Base-by-base conservation (phyloP, 2,888 invertebrate species). In the Tethea ocularis region DNA sequence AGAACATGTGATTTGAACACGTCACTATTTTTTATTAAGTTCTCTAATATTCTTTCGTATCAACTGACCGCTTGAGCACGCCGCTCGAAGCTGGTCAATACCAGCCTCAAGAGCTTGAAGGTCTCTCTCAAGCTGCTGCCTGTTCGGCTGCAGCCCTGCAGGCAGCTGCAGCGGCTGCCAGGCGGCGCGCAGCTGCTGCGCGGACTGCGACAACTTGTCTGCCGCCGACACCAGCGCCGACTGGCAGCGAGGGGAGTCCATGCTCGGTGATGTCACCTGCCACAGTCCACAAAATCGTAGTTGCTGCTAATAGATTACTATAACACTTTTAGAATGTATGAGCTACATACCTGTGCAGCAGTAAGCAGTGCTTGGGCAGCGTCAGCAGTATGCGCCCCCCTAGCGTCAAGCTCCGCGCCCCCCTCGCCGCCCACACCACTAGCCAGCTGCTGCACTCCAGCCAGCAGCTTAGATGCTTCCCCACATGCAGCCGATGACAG, bases 401-500 rank as follows among this genome's bases (percentile, higher is more conserved):
- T 60, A 6, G 52, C 57, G 57, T 83, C 83, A 55, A 88, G 64
- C 24, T 66, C 62, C 3, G 60, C 61, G 1, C 76, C 82, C 0
- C 53, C 57, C 0, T 17, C 64, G 0, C 74, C 77, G 1, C 74
- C 79, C 5, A 77, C 56, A 4, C 63, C 54, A 52, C 74, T 64
- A 0, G 76, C 69, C 8, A 86, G 65, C 6, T 68, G 69, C 52
- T 83, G 74, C 0, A 82, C 84, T 10, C 69, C 73, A 0, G 72
- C 61, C 10, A 84, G 60, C 58, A 87, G 66, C 46, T 76, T 68
- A 0, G 80, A 78, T 0, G 83, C 77, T 54, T 75, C 71, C 2
- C 75, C 75, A 15, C 83, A 80, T 0, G 80, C 79, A 0, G 61
- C 68, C 10, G 76, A 76, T 2, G 87, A 70, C 8, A 83, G 60